Base-by-base conservation (phyloP, 2,113 vertebrate species). In the Stigmatopora argus region DNA sequence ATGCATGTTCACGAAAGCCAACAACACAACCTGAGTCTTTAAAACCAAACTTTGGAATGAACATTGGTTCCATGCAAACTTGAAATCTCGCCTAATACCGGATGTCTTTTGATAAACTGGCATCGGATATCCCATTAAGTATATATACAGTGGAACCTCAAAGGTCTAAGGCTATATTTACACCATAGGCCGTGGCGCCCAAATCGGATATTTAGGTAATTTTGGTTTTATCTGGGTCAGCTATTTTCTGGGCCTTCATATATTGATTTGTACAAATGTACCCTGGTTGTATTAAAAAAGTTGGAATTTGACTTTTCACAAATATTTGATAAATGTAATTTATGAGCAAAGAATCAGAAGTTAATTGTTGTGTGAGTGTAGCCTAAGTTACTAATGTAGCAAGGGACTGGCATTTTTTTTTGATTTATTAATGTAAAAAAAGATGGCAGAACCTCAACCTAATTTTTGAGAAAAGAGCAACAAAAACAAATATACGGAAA, bases 1-100 rank as follows among this genome's bases (percentile, higher is more conserved):
- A 17, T 19, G 57, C 4, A 41, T 69, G 67, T 81, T 77, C 85
- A 87, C 79, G 67, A 80, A 73, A 72, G 80, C 73, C 66, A 77
- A 62, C 71, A 44, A 82, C 86, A 87, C 84, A 85, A 86, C 85
- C 84, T 83, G 86, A 84, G 85, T 86, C 85, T 77, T 81, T 73
- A 81, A 60, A 81, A 71, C 53, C 56, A 72, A 65, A 83, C 79
- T 83, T 85, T 83, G 86, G 85, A 85, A 86, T 83, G 83, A 83
- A 84, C 81, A 83, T 82, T 69, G 71, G 76, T 80, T 85, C 83
- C 80, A 88, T 80, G 84, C 85, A 83, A 85, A 83, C 83, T 78
- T 78, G 78, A 86, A 85, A 83, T 86, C 80, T 86, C 79, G 79
- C 82, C 74, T 26, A 59, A 73, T 79, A 41, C 38, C 38, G 7